These are phyloP conservation scores for Pristionchus maxplancki DNA, from an alignment of 2,888 invertebrate species.

Conservation along the genomic window DNA sequence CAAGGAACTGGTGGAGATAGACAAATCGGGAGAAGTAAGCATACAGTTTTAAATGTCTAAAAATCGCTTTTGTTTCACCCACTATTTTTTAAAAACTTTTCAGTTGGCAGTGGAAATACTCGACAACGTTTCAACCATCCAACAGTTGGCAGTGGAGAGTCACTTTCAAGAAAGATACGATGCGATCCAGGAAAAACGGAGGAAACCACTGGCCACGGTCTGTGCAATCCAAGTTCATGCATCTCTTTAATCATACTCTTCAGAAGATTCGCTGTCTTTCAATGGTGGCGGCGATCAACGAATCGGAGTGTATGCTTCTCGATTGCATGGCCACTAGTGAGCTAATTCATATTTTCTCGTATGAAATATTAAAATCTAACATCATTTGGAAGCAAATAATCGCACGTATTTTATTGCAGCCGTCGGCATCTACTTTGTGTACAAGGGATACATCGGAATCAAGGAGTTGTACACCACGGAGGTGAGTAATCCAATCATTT, in stretches of 20 bases:
- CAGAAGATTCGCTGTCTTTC: slow-evolving; percentile 24
- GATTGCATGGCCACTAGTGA: slow-evolving; percentile 1
- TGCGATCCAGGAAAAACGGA: background rate
- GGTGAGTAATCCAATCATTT: background rate
- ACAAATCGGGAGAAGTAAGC: slow-evolving; percentile 42
- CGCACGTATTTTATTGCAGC: background rate
- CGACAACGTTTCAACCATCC: slow-evolving; percentile 17
- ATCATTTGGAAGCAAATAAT: too few relatives aligned
- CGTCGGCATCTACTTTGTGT: slow-evolving; percentile 5
- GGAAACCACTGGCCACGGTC: background rate
- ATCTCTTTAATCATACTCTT: background rate
- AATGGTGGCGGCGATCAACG: background rate
- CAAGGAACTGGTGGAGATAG: background rate
- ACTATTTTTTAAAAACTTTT: background rate
- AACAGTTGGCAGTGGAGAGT: slow-evolving; percentile 27
- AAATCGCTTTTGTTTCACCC: background rate
- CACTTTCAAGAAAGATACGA: slow-evolving; percentile 28
- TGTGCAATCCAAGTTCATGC: background rate
- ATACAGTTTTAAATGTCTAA: background rate
- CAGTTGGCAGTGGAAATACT: slow-evolving; percentile 38
- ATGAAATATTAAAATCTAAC: background rate
- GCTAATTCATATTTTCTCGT: background rate
- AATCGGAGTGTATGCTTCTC: background rate
- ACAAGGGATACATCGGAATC: background rate
- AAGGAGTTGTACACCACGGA: background rate